Evolutionary conservation across 1,140 invertebrate genomes (phyloP).

Genomic region (Drosophila funebris): DNA sequence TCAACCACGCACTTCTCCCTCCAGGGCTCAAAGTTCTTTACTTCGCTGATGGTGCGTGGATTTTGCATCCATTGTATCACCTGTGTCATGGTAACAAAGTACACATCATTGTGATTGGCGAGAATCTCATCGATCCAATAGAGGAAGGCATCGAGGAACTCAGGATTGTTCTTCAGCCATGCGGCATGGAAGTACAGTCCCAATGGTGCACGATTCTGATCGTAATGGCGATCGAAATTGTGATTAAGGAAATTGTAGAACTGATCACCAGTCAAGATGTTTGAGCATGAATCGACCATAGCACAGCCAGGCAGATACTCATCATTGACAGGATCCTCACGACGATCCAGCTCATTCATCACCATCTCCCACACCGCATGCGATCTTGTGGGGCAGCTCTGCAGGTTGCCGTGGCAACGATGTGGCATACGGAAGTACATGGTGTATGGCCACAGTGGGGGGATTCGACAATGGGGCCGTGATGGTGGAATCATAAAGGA

Average conservation of each 20-base stretch:
- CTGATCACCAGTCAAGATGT: constrained; percentile 95
- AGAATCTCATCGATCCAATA: constrained; percentile 97
- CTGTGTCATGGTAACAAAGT: constrained; percentile 98
- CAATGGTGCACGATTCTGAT: constrained; percentile 95
- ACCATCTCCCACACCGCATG: constrained; percentile 99
- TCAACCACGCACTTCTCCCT: constrained; percentile 95
- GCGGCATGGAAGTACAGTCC: constrained; percentile 98
- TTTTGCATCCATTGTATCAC: constrained; percentile 99
- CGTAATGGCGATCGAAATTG: constrained; percentile 97
- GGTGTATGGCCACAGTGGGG: constrained; percentile 97
- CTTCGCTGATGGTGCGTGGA: constrained; percentile 91
- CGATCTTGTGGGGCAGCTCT: constrained; percentile 95
- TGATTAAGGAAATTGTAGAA: constrained; percentile 98
- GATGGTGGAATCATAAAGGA: constrained; percentile 97
- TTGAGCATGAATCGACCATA: constrained; percentile 98
- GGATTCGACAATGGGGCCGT: constrained; percentile 96
- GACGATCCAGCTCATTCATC: constrained; percentile 97
- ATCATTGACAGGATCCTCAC: constrained; percentile 95
- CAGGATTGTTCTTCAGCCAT: constrained; percentile 97
- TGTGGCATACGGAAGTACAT: constrained; percentile 99
- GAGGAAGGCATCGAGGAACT: constrained; percentile 96
- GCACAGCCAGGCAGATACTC: constrained; percentile 96
- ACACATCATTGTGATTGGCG: constrained; percentile 94
- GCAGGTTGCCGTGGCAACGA: constrained; percentile 95
- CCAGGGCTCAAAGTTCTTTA: constrained; percentile 97